These are phyloP conservation scores for Rachycentron canadum DNA, from an alignment of 2,797 vertebrate species.

Conservation along the genomic window DNA sequence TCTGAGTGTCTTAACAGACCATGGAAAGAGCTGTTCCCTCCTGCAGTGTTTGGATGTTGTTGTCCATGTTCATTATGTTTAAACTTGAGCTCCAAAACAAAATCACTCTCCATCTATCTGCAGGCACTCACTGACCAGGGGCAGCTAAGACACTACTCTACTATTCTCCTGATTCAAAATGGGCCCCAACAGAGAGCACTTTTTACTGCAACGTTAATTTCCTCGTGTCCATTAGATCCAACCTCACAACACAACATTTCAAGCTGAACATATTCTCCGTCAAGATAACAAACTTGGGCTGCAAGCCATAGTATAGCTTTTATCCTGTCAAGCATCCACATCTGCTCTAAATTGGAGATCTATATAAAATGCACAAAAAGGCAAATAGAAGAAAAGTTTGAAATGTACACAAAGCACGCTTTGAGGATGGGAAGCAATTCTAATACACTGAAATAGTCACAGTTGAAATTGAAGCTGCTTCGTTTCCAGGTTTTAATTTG, in stretches of 20 bases:
- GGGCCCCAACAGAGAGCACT: constrained; percentile 69
- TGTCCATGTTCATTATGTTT: constrained; percentile 80
- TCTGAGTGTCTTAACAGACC: constrained; percentile 50
- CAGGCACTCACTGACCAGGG: constrained; percentile 61
- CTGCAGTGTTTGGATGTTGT: constrained; percentile 75
- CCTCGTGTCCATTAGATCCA: constrained; percentile 73
- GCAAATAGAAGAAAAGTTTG: constrained; percentile 52
- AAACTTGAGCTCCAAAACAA: constrained; percentile 66
- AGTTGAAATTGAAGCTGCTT: constrained; percentile 23
- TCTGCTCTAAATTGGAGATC: constrained; percentile 71
- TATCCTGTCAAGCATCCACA: constrained; percentile 68
- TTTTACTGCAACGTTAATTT: constrained; percentile 76
- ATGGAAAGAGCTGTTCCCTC: constrained; percentile 60
- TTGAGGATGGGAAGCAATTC: constrained; percentile 16
- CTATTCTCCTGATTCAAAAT: constrained; percentile 71
- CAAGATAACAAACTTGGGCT: constrained; percentile 49
- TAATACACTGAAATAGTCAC: not conserved
- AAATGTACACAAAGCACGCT: constrained; percentile 39
- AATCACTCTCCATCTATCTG: constrained; percentile 68
- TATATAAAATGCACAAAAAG: constrained; percentile 53
- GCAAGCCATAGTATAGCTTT: constrained; percentile 62
- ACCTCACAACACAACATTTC: constrained; percentile 61
- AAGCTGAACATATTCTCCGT: constrained; percentile 59
- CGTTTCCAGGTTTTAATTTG: constrained; percentile 22
- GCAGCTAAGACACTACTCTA: constrained; percentile 57